These are phyloP conservation scores for Tamandua tetradactyla DNA, from an alignment of 2,797 vertebrate species.

Conservation along the genomic window DNA sequence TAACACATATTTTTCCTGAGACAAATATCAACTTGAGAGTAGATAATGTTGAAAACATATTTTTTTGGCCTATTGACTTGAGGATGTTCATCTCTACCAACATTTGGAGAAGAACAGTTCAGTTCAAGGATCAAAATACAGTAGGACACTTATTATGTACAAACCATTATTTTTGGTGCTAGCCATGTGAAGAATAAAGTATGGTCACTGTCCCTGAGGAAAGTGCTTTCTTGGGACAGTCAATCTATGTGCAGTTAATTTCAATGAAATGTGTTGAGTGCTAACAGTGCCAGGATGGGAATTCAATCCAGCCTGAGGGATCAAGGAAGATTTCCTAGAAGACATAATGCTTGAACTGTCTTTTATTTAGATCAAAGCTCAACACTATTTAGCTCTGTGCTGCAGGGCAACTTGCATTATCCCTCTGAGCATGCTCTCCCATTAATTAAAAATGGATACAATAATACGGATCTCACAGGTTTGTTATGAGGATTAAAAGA, in stretches of 20 bases:
- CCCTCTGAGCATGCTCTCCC: constrained; percentile 26
- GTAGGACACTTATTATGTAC: neutral
- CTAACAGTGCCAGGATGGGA: neutral
- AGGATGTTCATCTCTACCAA: neutral
- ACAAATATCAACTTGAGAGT: neutral
- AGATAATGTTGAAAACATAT: neutral
- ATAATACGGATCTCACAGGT: constrained; percentile 49
- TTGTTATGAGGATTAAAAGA: constrained; percentile 72
- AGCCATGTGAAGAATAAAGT: neutral
- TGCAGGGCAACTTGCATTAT: constrained; percentile 42
- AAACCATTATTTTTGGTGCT: neutral
- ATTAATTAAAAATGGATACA: constrained; percentile 70
- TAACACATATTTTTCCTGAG: neutral
- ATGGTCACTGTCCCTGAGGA: neutral
- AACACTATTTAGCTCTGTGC: constrained; percentile 44
- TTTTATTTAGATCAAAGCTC: constrained; percentile 71
- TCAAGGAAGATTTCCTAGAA: constrained; percentile 61
- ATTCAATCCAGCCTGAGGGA: constrained; percentile 39
- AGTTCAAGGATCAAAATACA: neutral
- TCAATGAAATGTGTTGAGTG: neutral
- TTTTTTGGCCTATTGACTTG: neutral
- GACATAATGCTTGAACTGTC: constrained; percentile 42
- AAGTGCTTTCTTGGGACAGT: neutral
- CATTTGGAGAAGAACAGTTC: neutral
- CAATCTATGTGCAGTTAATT: neutral